Evolutionary conservation across 2,113 vertebrate species (phyloP).

Genomic region (Pangasianodon hypophthalmus): DNA sequence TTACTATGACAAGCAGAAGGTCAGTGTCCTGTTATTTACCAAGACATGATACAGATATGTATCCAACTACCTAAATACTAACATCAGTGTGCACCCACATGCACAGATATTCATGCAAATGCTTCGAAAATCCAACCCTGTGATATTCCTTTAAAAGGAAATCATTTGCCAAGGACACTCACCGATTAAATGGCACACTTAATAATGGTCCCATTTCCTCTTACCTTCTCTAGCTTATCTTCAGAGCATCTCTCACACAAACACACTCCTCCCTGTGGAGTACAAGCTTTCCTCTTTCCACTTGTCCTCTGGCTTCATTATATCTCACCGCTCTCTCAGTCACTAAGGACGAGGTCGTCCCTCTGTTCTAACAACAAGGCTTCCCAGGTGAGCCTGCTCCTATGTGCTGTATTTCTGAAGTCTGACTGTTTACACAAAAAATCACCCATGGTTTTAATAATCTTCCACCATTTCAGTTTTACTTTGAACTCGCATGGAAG

Average conservation of each 20-base stretch:
- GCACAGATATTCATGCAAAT: constrained; percentile 8
- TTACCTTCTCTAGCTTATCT: constrained; percentile 28
- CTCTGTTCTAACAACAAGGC: constrained; percentile 70
- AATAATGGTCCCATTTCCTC: background rate
- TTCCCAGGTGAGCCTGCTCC: constrained; percentile 68
- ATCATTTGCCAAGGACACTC: background rate
- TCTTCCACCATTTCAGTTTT: background rate
- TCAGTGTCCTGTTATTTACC: constrained; percentile 1
- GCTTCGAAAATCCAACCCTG: background rate
- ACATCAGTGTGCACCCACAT: background rate
- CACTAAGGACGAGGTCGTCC: constrained; percentile 72
- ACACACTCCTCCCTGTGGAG: constrained; percentile 56
- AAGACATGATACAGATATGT: constrained; percentile 14
- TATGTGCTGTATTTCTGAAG: constrained; percentile 52
- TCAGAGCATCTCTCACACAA: constrained; percentile 50
- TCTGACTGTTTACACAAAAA: constrained; percentile 29
- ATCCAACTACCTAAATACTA: background rate
- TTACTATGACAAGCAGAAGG: constrained; percentile 5
- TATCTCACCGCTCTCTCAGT: constrained; percentile 62
- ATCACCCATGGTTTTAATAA: background rate
- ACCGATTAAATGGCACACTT: background rate
- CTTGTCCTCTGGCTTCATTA: constrained; percentile 71
- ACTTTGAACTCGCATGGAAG: background rate
- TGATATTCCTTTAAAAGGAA: background rate
- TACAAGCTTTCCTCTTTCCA: constrained; percentile 64